A percentile compares a stretch with the other conserved stretches of the same genome.
Conservation (phyloP, 2,113 vertebrate genomes). For the Australoheros scitulus region DNA sequence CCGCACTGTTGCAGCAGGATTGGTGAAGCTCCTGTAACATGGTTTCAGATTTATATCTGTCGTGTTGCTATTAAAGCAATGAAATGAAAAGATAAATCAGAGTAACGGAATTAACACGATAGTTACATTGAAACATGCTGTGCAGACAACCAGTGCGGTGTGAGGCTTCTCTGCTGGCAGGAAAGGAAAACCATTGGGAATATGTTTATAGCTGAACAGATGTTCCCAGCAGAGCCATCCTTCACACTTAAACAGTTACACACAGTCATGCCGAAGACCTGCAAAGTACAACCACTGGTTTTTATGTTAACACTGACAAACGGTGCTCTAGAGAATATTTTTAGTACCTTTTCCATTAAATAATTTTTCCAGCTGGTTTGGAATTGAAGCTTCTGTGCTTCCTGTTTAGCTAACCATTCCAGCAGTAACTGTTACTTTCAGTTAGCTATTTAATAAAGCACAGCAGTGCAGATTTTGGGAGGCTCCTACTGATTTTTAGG, state of each 20-base stretch:
- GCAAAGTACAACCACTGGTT: not conserved
- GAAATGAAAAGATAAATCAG: conserved; percentile 22
- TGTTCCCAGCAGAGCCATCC: accelerated
- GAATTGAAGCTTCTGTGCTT: not conserved
- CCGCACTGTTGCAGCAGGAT: not conserved
- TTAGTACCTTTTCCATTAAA: not conserved
- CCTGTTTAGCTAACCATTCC: not conserved
- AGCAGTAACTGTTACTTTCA: not conserved
- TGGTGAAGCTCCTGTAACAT: not conserved
- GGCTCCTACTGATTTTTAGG: too few species aligned
- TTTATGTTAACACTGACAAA: not conserved
- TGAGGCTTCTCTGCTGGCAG: not conserved
- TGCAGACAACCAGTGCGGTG: not conserved
- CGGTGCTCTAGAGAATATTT: not conserved
- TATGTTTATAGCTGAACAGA: conserved; percentile 1
- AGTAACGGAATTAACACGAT: not conserved
- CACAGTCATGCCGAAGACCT: not conserved
- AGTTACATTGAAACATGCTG: not conserved
- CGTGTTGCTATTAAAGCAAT: conserved; percentile 28
- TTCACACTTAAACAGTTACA: not conserved
- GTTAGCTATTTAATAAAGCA: not conserved
- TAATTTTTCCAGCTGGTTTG: not conserved
- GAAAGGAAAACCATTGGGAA: not conserved
- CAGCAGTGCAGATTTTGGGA: not conserved
- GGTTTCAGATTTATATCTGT: conserved; percentile 16